phyloP scores from a whole-genome alignment of 2,797 vertebrate species.

The Tolypeutes matacus region DNA sequence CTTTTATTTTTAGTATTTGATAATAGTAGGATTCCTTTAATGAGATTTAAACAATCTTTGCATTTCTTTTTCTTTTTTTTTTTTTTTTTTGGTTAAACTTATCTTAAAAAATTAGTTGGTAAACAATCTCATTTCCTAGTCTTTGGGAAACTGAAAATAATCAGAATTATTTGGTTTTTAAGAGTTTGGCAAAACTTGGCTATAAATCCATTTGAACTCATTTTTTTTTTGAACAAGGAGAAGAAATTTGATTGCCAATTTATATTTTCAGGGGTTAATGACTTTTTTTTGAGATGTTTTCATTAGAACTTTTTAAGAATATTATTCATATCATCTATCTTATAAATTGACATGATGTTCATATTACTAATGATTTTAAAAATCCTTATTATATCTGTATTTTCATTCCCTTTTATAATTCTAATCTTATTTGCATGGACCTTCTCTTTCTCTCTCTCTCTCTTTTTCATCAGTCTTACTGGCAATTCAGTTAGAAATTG shows the following conservation, averaged over 20 bases:
- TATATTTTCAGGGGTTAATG: not conserved
- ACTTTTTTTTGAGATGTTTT: not conserved
- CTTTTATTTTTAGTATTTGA: no score
- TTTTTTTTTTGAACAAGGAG: constrained; percentile 7
- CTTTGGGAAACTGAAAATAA: no score
- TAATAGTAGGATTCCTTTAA: no score
- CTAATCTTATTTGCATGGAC: not conserved
- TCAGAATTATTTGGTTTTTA: not conserved
- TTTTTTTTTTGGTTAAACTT: no score
- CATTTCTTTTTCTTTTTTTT: no score
- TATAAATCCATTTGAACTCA: not conserved
- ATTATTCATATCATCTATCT: not conserved
- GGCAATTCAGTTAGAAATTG: not conserved
- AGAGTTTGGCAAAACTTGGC: not conserved
- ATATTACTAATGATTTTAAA: not conserved
- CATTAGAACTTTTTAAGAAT: not conserved
- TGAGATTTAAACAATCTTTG: no score
- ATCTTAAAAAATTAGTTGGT: no score
- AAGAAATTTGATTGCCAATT: constrained; percentile 1
- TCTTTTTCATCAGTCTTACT: not conserved
- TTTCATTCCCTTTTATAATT: not conserved
- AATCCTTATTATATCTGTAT: not conserved
- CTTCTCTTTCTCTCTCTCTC: not conserved
- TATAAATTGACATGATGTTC: not conserved
- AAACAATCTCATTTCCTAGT: no score